Evolutionary conservation across 2,113 vertebrate genomes (phyloP).

Genomic region (Caretta caretta): DNA sequence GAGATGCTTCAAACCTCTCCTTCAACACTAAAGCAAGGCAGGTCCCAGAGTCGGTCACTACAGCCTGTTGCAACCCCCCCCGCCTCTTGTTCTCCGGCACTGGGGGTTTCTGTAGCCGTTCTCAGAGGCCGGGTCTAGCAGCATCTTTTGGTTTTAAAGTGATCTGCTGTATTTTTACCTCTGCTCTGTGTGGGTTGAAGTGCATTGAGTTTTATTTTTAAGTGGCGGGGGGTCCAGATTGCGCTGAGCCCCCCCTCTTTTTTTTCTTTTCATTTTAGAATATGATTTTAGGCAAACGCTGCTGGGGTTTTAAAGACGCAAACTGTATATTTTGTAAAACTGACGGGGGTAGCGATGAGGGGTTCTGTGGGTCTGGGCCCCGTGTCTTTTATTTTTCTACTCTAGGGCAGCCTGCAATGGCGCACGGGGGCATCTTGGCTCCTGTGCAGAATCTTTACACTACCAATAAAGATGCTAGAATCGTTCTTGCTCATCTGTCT

Average conservation of each 20-base stretch:
- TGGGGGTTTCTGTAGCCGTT: neutral
- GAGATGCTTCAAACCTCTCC: no score
- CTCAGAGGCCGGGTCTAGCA: neutral
- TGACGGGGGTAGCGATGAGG: neutral
- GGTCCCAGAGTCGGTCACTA: neutral
- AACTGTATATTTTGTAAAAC: slow-evolving; percentile 11
- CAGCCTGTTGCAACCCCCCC: neutral
- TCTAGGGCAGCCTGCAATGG: neutral
- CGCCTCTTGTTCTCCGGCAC: neutral
- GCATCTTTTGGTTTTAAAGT: neutral
- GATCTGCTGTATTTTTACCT: neutral
- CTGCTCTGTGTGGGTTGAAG: neutral
- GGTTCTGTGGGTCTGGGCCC: neutral
- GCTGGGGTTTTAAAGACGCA: neutral
- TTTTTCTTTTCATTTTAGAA: neutral
- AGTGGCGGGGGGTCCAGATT: neutral
- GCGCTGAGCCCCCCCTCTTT: neutral
- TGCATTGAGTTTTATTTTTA: neutral
- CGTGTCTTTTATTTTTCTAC: slow-evolving; percentile 10
- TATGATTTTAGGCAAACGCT: neutral
- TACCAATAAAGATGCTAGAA: neutral
- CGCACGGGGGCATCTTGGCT: neutral
- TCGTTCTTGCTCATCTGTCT: neutral
- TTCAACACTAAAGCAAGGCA: neutral
- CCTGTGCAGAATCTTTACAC: neutral